Conservation (phyloP, 1,140 invertebrate species). For the Vollenhovia emeryi region DNA sequence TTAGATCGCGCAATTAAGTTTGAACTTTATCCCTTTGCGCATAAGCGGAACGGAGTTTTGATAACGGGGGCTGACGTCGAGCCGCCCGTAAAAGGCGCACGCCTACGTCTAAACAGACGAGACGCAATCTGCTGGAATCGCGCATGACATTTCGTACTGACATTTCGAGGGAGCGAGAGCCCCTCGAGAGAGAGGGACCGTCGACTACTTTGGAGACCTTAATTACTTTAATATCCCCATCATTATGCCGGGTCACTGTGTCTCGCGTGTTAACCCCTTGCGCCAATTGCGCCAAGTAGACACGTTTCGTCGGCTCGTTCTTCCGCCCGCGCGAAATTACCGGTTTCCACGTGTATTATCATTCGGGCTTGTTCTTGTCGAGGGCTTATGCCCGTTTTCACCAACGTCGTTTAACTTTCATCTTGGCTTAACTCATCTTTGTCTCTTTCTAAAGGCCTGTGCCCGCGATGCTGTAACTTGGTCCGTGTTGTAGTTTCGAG, state of each 20-base stretch:
- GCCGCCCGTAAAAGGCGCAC: conserved; percentile 19
- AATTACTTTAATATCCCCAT: conserved; percentile 69
- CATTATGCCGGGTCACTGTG: conserved; percentile 54
- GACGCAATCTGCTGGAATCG: conserved; percentile 28
- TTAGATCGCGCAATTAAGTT: conserved; percentile 51
- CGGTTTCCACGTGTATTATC: conserved; percentile 8
- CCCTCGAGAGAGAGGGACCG: conserved; percentile 36
- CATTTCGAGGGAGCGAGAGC: conserved; percentile 62
- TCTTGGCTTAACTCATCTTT: no score
- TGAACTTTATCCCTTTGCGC: conserved; percentile 64
- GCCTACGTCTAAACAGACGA: no score
- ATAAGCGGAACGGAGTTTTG: conserved; percentile 56
- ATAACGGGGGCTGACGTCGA: conserved; percentile 34
- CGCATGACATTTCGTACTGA: conserved; percentile 69
- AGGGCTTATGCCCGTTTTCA: no score
- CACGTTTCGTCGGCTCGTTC: background rate
- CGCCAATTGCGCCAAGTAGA: conserved; percentile 39
- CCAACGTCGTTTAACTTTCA: no score
- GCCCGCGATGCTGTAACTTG: no score
- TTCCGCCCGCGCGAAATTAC: background rate
- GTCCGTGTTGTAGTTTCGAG: no score
- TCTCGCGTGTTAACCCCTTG: conserved; percentile 21
- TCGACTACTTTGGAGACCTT: conserved; percentile 69
- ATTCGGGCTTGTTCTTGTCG: no score
- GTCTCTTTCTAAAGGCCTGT: no score